These are phyloP conservation scores for Drosophila takahashii DNA, from an alignment of 1,140 invertebrate species.

Conservation along the genomic window DNA sequence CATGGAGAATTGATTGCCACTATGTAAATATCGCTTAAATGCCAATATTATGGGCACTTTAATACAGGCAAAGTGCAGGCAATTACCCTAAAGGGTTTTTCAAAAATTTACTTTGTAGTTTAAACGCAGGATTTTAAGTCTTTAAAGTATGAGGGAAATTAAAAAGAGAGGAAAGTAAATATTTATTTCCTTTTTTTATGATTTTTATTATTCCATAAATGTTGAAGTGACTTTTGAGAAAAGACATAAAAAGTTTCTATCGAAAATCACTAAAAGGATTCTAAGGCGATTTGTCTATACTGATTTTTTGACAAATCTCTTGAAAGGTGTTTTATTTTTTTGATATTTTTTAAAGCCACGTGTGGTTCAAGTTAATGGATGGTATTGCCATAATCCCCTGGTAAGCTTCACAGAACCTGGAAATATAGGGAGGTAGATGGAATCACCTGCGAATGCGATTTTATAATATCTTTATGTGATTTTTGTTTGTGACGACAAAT, in stretches of 20 bases:
- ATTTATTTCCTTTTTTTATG: too few relatives aligned
- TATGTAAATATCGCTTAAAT: conserved; percentile 1
- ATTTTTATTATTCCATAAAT: too few relatives aligned
- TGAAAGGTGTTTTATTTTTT: not conserved
- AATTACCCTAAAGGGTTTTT: not conserved
- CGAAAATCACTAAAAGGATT: not conserved
- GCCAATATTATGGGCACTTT: not conserved
- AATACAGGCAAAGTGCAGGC: not conserved
- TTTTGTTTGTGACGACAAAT: conserved; percentile 17
- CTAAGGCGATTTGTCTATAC: not conserved
- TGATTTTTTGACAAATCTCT: conserved; percentile 3
- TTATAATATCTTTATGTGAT: conserved; percentile 23
- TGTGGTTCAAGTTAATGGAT: conserved; percentile 3
- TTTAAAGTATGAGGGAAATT: too few relatives aligned
- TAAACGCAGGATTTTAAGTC: not conserved
- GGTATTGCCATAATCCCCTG: conserved; percentile 4
- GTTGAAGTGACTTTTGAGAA: too few relatives aligned
- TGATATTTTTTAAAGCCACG: not conserved
- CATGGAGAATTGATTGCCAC: conserved; percentile 4
- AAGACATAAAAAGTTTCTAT: too few relatives aligned
- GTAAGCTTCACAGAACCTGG: conserved; percentile 14
- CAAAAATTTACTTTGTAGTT: not conserved
- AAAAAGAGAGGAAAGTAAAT: not conserved
- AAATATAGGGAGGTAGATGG: not conserved
- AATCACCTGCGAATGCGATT: conserved; percentile 23